Evolutionary conservation across 2,113 vertebrate genomes (phyloP).

Genomic region (Microcebus tavaratra): DNA sequence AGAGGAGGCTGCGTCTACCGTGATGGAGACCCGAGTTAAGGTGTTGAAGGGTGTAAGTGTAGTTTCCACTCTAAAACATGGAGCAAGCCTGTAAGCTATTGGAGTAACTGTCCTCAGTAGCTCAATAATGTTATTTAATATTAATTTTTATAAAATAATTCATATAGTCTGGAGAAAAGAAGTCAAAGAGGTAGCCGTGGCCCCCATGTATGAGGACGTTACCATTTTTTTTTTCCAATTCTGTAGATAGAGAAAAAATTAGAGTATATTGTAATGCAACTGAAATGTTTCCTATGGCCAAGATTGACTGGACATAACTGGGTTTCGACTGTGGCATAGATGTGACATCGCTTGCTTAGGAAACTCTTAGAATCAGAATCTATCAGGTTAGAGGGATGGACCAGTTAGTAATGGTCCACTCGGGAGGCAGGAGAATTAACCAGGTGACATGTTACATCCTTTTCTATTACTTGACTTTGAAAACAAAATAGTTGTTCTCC

Average conservation of each 20-base stretch:
- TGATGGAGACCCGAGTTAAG: conserved; percentile 50
- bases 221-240: neutral
- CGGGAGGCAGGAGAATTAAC: neutral
- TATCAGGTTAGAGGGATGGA: neutral
- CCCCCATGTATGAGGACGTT: neutral
- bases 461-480: neutral
- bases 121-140: neutral
- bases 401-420: neutral
- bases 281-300: neutral
- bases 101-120: neutral
- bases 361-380: neutral
- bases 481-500: neutral
- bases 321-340: neutral
- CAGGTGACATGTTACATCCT: neutral
- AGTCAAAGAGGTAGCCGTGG: neutral
- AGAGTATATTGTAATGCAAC: neutral
- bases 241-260: neutral
- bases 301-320: neutral
- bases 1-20: neutral
- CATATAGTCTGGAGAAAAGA: neutral
- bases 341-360: neutral
- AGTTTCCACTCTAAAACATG: neutral
- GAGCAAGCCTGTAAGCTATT: neutral
- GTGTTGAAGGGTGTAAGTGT: neutral
- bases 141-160: neutral